phyloP scores from a whole-genome alignment of 2,797 vertebrate genomes.

The Erethizon dorsatum region DNA sequence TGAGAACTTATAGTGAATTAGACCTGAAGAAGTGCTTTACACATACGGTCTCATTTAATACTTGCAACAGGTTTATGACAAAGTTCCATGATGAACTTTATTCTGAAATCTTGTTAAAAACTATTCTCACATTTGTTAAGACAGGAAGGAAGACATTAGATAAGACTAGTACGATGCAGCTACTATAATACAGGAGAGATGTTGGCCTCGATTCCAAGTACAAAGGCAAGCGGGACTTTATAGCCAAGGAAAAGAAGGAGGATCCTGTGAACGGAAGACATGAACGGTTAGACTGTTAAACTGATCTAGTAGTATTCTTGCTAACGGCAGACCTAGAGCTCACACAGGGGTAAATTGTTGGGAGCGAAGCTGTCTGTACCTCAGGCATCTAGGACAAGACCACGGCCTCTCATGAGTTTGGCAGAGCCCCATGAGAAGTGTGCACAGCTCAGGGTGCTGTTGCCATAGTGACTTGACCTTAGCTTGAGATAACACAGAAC shows the following conservation, averaged over 20 bases:
- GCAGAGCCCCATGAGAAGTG: no score
- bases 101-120: constrained; percentile 22
- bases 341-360: not conserved
- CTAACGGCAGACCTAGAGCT: not conserved
- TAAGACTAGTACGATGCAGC: not conserved
- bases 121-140: constrained; percentile 26
- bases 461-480: no score
- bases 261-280: not conserved
- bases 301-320: not conserved
- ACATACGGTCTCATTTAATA: not conserved
- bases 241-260: not conserved
- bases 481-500: no score
- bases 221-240: not conserved
- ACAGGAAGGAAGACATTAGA: not conserved
- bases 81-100: not conserved
- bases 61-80: not conserved
- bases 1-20: not conserved
- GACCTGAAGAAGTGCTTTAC: not conserved
- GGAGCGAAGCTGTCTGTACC: no score
- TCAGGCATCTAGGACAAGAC: no score
- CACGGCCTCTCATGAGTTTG: no score
- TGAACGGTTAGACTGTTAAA: not conserved
- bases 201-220: not conserved
- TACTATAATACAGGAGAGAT: not conserved
- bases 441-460: no score